These are phyloP conservation scores for Epinotia bilunana DNA, from an alignment of 2,888 invertebrate species.

Conservation along the genomic window DNA sequence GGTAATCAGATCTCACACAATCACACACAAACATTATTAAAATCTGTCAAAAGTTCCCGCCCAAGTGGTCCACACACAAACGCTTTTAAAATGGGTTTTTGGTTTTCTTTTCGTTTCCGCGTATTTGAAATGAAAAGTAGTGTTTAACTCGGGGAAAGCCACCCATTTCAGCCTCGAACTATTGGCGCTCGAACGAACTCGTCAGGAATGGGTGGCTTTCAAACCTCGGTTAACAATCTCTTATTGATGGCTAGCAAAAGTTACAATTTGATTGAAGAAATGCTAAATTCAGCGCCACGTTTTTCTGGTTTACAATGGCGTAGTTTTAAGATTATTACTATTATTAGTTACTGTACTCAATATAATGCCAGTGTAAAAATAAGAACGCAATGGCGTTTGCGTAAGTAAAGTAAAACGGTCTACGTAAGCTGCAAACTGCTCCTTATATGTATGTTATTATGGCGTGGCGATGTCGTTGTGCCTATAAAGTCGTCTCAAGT, in stretches of 20 bases:
- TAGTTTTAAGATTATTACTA: conserved; percentile 47
- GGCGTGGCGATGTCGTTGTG: conserved; percentile 78
- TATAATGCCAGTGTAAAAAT: conserved; percentile 47
- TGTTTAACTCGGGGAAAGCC: too few relatives aligned
- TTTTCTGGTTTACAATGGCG: conserved; percentile 47
- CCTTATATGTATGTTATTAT: conserved; percentile 67
- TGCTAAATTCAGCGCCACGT: conserved; percentile 48
- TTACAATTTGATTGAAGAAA: conserved; percentile 48
- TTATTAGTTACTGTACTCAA: conserved; percentile 48
- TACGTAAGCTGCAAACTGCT: conserved; percentile 58
- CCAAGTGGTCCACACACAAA: too few relatives aligned
- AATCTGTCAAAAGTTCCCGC: too few relatives aligned
- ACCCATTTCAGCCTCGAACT: too few relatives aligned
- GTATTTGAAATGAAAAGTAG: too few relatives aligned
- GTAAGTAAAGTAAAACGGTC: conserved; percentile 47
- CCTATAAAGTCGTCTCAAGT: conserved; percentile 81
- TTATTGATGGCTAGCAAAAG: background rate
- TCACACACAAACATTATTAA: too few relatives aligned
- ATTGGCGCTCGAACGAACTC: too few relatives aligned
- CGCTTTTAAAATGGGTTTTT: too few relatives aligned
- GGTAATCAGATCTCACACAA: too few relatives aligned
- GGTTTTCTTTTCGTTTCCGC: too few relatives aligned
- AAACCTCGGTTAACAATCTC: too few relatives aligned
- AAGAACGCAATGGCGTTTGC: conserved; percentile 22
- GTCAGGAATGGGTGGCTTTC: too few relatives aligned